Evolutionary conservation across 2,113 vertebrate species (phyloP), one percentile per base, ranked within the genome.

Genomic region (Haliaeetus leucogaster): DNA sequence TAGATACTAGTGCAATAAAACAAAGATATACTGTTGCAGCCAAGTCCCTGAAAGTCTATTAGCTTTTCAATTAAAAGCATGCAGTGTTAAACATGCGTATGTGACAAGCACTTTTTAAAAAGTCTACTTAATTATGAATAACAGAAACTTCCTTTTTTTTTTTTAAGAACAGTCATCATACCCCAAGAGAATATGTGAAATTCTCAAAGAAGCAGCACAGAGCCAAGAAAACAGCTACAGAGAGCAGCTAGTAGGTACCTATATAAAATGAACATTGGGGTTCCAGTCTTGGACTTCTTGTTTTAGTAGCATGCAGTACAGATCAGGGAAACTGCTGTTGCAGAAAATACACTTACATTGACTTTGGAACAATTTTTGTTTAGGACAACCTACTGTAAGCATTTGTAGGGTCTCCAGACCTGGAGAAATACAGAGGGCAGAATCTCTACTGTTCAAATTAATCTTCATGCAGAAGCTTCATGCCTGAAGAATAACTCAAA

Each of bases 221-320:
- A 90, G 13, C 5, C 20, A 55, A 50, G 13, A 45, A 61, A 66
- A 66, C 6, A 62, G 21, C 12, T 59, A 55, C 7, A 3, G 3
- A 63, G 48, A 78, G 6, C 43, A 40, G 18, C 5, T 16, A 14
- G 7, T 27, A 62, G 5, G 6, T 58, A 65, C 6, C 3, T n/a
- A 15, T 7, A 4, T 7, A 53, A 85, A 86, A 53, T 0, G 1
- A 47, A 43, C 17, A 36, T 1, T 50, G 23, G 45, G 5, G 10
- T 36, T 74, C 6, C 14, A 27, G 30, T 30, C 16, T 50, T 61
- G 20, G 15, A 53, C 3, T 17, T 84, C 36, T 34, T 42, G 9
- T 66, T 74, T 66, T 21, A 38, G 16, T 7, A 32, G 13, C 26
- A 34, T 20, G 12, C 15, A 63, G 14, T 34, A 52, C 7, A 68